Conservation (phyloP, 2,113 vertebrate genomes). For the Porphyrio hochstetteri region DNA sequence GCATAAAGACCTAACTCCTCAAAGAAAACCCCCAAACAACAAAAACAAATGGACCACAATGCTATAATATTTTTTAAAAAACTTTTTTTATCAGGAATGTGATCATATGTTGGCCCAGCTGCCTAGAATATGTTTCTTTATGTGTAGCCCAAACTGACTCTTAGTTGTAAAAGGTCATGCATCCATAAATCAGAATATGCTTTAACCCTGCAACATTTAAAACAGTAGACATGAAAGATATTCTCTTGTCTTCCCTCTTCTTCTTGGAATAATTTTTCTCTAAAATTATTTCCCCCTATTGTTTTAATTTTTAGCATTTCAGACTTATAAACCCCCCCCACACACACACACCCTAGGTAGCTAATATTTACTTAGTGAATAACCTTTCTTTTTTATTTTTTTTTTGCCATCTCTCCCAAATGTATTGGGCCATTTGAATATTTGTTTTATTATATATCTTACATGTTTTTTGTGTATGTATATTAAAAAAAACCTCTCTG, state of each 20-base stretch:
- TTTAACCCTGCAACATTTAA: not conserved
- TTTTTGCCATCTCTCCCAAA: not conserved
- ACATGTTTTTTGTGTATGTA: not conserved
- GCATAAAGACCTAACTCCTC: not conserved
- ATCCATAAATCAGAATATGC: not conserved
- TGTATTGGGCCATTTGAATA: not conserved
- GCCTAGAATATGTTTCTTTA: not conserved
- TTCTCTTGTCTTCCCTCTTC: not conserved
- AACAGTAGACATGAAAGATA: not conserved
- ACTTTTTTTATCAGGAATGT: not conserved
- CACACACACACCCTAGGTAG: not conserved
- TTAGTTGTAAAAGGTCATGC: not conserved
- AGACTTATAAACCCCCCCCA: not conserved
- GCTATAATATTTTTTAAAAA: not conserved
- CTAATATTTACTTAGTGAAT: not conserved
- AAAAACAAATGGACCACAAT: too few relatives aligned
- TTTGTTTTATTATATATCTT: not conserved
- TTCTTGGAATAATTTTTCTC: not conserved
- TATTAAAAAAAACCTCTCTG: too few relatives aligned
- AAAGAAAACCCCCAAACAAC: too few relatives aligned
- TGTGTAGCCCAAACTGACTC: not conserved
- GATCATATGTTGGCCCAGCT: not conserved
- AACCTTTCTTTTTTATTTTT: not conserved
- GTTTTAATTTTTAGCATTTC: not conserved
- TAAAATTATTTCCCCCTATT: not conserved